These are phyloP conservation scores for Torymus tubicola DNA, from an alignment of 2,888 invertebrate species.

Conservation along the genomic window DNA sequence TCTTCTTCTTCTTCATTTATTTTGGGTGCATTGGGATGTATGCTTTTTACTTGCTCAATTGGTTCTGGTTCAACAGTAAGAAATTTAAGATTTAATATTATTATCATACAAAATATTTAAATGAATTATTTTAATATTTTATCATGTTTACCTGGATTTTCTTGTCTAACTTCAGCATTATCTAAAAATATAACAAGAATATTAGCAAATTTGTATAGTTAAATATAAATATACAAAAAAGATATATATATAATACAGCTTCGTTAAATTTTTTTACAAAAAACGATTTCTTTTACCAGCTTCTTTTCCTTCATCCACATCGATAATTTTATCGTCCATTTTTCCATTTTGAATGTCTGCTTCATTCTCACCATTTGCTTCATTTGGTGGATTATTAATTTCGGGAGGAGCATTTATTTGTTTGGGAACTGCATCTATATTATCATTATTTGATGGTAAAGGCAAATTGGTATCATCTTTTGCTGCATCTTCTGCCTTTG, in stretches of 20 bases:
- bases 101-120: background rate
- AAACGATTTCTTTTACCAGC: constrained; percentile 6
- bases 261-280: constrained; percentile 1
- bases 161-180: background rate
- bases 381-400: constrained; percentile 5
- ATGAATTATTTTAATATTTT: constrained; percentile 1
- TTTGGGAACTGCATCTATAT: constrained; percentile 2
- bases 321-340: constrained; percentile 8
- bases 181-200: constrained; percentile 6
- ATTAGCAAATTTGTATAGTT: background rate
- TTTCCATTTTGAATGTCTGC: constrained; percentile 42
- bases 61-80: background rate
- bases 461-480: constrained; percentile 7
- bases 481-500: background rate
- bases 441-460: background rate
- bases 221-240: too few relatives aligned
- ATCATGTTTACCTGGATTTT: constrained; percentile 28
- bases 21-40: constrained; percentile 42
- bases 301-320: constrained; percentile 28
- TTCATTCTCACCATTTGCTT: constrained; percentile 27
- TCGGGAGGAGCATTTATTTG: background rate
- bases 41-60: constrained; percentile 29
- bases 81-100: background rate
- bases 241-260: too few relatives aligned
- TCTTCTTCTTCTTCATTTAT: constrained; percentile 77